These are phyloP conservation scores for Ctenomys sociabilis DNA, from an alignment of 2,113 vertebrate genomes.

Conservation along the genomic window DNA sequence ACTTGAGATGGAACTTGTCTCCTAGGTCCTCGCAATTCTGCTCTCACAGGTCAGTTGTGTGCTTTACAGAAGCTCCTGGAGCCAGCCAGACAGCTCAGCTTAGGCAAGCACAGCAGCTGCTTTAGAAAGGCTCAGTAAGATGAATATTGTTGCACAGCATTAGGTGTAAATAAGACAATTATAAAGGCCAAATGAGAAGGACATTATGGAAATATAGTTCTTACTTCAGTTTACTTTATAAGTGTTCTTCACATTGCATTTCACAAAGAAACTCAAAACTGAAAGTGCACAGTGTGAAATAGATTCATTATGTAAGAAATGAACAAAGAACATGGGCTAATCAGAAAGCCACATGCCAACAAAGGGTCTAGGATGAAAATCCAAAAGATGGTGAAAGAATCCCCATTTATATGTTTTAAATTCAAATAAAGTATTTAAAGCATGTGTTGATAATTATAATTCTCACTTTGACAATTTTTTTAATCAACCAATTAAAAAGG, in stretches of 20 bases:
- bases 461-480: slow-evolving; percentile 29
- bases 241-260: neutral
- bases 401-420: neutral
- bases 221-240: neutral
- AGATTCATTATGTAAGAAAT: neutral
- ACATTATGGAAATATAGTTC: neutral
- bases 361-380: neutral
- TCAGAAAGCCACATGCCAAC: neutral
- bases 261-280: slow-evolving; percentile 35
- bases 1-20: neutral
- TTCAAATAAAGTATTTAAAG: neutral
- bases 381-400: neutral
- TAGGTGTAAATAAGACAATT: neutral
- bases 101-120: neutral
- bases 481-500: neutral
- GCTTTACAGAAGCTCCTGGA: neutral
- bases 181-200: neutral
- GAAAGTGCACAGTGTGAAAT: neutral
- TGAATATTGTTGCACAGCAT: neutral
- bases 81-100: too few species aligned
- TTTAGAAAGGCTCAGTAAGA: slow-evolving; percentile 25
- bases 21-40: neutral
- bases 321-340: neutral
- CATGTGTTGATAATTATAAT: neutral
- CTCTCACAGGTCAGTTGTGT: neutral